Percentiles rank a stretch among this genome's conserved stretches.
Evolutionary conservation across 1,140 invertebrate genomes (phyloP).

Genomic region (Drosophila nikananu): DNA sequence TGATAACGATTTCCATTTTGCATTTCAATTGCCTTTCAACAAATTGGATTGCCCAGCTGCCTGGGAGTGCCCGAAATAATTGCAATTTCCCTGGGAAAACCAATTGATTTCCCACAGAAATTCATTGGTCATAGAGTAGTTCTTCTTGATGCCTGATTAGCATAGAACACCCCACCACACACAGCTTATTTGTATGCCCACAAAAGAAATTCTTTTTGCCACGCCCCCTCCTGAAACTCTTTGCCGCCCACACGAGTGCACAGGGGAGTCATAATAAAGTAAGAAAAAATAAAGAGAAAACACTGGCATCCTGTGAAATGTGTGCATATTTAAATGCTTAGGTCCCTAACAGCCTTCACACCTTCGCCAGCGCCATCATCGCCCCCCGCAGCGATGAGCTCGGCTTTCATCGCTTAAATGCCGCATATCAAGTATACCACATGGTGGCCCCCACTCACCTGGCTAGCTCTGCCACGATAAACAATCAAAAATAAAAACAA

Average conservation of each 20-base stretch:
- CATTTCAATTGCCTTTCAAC: slow-evolving; percentile 40
- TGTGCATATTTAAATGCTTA: slow-evolving; percentile 53
- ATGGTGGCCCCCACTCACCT: slow-evolving; percentile 14
- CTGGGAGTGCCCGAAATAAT: slow-evolving; percentile 28
- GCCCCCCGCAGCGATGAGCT: slow-evolving; percentile 18
- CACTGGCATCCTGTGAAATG: slow-evolving; percentile 32
- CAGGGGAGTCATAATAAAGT: slow-evolving; percentile 32
- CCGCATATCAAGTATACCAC: slow-evolving; percentile 47
- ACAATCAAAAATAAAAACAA: slow-evolving; percentile 27
- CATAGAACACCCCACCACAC: slow-evolving; percentile 3
- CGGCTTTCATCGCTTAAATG: slow-evolving; percentile 39
- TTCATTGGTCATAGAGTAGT: slow-evolving; percentile 22
- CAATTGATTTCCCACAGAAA: not conserved
- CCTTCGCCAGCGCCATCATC: not conserved
- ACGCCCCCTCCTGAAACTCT: slow-evolving; percentile 13
- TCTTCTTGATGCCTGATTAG: slow-evolving; percentile 26
- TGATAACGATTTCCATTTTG: slow-evolving; percentile 79
- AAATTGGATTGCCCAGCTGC: slow-evolving; percentile 36
- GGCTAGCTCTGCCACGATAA: slow-evolving; percentile 19
- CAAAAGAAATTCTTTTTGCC: slow-evolving; percentile 4
- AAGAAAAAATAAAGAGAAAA: slow-evolving; percentile 8
- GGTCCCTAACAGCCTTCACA: not conserved
- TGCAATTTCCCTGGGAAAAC: slow-evolving; percentile 11
- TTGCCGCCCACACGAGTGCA: not conserved
- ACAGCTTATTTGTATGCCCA: slow-evolving; percentile 31